Conservation (phyloP, 1,140 invertebrate genomes). For the Xylocopa sonorina region DNA sequence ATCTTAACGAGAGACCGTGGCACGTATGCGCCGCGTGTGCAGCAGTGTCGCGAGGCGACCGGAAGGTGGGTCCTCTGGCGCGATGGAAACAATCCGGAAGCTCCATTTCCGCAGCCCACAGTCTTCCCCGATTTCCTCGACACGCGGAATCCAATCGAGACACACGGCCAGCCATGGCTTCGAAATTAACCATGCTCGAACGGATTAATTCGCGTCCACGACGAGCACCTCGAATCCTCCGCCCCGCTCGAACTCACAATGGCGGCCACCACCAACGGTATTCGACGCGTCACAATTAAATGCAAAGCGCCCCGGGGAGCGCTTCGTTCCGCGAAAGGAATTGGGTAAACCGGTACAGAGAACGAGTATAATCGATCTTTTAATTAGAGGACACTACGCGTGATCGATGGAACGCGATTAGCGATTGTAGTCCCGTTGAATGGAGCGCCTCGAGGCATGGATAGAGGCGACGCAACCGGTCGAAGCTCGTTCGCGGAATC, state of each 20-base stretch:
- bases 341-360: not conserved
- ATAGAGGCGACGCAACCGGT: not conserved
- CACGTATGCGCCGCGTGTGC: too few species aligned
- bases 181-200: constrained; percentile 29
- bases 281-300: not conserved
- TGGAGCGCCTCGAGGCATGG: not conserved
- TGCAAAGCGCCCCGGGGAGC: not conserved
- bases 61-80: not conserved
- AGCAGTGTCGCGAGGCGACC: not conserved
- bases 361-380: too few species aligned
- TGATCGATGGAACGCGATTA: too few species aligned
- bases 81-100: constrained; percentile 48
- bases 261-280: not conserved
- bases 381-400: too few species aligned
- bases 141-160: constrained; percentile 31
- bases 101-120: constrained; percentile 52
- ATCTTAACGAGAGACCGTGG: constrained; percentile 6
- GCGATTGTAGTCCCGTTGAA: too few species aligned
- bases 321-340: not conserved
- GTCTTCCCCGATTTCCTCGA: constrained; percentile 36
- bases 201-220: constrained; percentile 6
- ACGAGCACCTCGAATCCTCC: not conserved
- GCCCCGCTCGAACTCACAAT: too few species aligned
- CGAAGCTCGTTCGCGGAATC: not conserved
- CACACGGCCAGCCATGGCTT: constrained; percentile 25